Evolutionary conservation across 2,113 vertebrate genomes (phyloP).

Genomic region (Macroglossus sobrinus): DNA sequence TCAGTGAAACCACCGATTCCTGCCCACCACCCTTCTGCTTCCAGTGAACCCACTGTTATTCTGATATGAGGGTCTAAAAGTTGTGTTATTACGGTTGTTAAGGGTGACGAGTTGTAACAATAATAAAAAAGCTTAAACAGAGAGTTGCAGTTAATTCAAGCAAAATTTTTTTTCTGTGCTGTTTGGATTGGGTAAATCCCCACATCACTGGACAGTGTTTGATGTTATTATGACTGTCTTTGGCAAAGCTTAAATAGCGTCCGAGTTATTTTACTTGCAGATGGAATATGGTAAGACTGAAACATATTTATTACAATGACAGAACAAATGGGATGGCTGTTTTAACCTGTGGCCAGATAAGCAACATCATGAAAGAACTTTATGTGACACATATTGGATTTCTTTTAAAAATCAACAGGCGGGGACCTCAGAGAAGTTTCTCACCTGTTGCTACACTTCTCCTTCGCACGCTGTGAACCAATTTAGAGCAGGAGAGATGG

Average conservation of each 20-base stretch:
- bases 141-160: neutral
- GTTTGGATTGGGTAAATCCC: neutral
- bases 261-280: neutral
- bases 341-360: neutral
- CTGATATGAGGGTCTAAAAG: neutral
- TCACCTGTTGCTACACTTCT: neutral
- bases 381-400: neutral
- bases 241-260: neutral
- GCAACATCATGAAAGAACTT: neutral
- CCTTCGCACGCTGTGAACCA: neutral
- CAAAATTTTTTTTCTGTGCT: neutral
- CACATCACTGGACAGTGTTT: slow-evolving; percentile 20
- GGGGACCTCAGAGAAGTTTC: neutral
- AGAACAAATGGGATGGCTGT: neutral
- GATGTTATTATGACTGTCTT: neutral
- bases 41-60: neutral
- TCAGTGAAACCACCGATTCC: neutral
- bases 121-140: neutral
- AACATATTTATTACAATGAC: neutral
- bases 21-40: neutral
- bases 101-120: neutral
- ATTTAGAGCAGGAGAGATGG: neutral
- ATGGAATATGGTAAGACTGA: neutral
- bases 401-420: neutral
- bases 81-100: neutral